Conservation (phyloP, 2,797 vertebrate genomes). For the Notolabrus celidotus region DNA sequence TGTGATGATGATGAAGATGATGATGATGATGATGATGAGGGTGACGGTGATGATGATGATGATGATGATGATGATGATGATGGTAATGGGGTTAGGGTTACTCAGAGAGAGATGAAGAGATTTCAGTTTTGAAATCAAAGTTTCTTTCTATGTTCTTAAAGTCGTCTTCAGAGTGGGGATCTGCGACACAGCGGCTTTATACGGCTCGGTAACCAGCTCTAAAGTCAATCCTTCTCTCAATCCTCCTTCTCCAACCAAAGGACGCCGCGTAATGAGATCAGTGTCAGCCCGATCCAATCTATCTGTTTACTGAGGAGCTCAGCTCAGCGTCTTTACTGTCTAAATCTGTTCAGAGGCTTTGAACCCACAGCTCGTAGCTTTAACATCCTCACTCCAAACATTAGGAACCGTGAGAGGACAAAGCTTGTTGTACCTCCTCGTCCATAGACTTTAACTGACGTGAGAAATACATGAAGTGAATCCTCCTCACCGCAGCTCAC, state of each 20-base stretch:
- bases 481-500: no score
- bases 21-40: no score
- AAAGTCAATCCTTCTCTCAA: conserved; percentile 53
- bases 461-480: no score
- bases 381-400: conserved; percentile 5
- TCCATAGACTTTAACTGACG: no score
- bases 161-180: conserved; percentile 8
- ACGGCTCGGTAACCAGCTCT: conserved; percentile 44
- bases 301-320: conserved; percentile 69
- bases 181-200: neutral
- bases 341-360: conserved; percentile 73
- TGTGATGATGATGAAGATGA: no score
- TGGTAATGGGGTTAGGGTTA: no score
- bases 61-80: no score
- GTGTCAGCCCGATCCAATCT: conserved; percentile 53
- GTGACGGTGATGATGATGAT: no score
- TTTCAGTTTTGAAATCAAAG: neutral
- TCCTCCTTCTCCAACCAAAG: conserved; percentile 55
- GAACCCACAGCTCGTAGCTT: conserved; percentile 28
- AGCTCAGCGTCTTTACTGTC: conserved; percentile 64
- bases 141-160: neutral
- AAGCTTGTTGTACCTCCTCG: no score
- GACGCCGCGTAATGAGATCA: conserved; percentile 71
- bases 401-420: no score
- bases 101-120: no score